A percentile compares a stretch with the other conserved stretches of the same genome.
phyloP scores from a whole-genome alignment of 2,888 invertebrate species.

The Cryptocephalus primarius region DNA sequence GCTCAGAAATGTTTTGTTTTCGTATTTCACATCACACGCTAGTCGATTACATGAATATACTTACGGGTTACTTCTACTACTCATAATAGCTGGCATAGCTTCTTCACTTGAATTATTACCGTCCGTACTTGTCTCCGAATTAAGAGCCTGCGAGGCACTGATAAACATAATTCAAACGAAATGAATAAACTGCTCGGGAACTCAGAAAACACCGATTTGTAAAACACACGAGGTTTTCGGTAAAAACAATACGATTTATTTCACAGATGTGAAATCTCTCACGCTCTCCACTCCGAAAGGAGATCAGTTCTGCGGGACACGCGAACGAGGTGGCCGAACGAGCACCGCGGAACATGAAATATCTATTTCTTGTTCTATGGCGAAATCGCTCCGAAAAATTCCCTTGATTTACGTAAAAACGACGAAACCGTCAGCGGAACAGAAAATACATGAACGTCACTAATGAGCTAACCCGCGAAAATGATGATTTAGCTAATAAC shows the following conservation, averaged over 20 bases:
- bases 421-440: too few relatives aligned
- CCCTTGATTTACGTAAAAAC: too few relatives aligned
- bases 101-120: slow-evolving; percentile 28
- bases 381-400: too few relatives aligned
- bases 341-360: too few relatives aligned
- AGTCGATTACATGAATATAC: slow-evolving; percentile 19
- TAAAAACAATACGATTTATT: background rate
- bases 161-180: slow-evolving; percentile 37
- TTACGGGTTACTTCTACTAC: slow-evolving; percentile 30
- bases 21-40: too few relatives aligned
- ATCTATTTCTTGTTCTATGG: too few relatives aligned
- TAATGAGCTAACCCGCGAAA: too few relatives aligned
- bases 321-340: too few relatives aligned
- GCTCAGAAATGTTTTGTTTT: too few relatives aligned
- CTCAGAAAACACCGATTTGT: background rate
- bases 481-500: too few relatives aligned
- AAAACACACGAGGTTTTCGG: background rate
- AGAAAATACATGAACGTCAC: too few relatives aligned
- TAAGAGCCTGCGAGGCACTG: slow-evolving; percentile 35
- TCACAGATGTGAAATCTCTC: background rate
- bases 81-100: slow-evolving; percentile 37
- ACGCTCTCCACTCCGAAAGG: background rate
- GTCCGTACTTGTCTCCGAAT: slow-evolving; percentile 31
- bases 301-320: background rate
- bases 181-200: background rate